Percentiles rank a stretch among this genome's conserved stretches.
phyloP scores from a whole-genome alignment of 1,140 invertebrate genomes.

The Meloidogyne hapla region DNA sequence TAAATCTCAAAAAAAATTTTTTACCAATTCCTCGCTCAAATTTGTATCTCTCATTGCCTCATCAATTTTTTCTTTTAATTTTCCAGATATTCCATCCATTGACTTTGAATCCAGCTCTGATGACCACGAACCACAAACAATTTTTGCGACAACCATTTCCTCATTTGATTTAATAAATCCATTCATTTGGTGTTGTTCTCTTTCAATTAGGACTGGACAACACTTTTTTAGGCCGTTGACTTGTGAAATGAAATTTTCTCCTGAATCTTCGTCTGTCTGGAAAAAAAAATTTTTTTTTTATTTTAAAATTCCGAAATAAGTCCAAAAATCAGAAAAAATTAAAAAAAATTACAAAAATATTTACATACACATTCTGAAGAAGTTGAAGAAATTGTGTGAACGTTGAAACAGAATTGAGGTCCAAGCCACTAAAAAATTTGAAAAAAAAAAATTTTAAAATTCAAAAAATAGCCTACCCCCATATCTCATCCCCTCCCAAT shows the following conservation, averaged over 20 bases:
- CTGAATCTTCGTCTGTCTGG: slow-evolving; percentile 22
- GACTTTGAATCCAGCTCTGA: slow-evolving; percentile 42
- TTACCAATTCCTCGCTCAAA: neutral
- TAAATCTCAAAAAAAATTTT: no score
- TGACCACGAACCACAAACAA: slow-evolving; percentile 53
- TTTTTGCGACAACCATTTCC: slow-evolving; percentile 31
- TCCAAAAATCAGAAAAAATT: no score
- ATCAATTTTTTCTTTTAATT: slow-evolving; percentile 48
- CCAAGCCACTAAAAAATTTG: slow-evolving; percentile 51
- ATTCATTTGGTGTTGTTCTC: slow-evolving; percentile 33
- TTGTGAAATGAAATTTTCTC: neutral
- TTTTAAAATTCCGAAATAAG: no score
- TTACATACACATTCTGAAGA: slow-evolving; percentile 26
- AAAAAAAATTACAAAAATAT: slow-evolving; percentile 10
- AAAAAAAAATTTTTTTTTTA: slow-evolving; percentile 34
- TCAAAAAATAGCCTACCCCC: no score
- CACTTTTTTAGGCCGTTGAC: slow-evolving; percentile 46
- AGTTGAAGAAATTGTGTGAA: slow-evolving; percentile 52
- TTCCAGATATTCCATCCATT: slow-evolving; percentile 28
- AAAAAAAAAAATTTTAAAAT: neutral
- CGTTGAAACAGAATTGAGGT: slow-evolving; percentile 58
- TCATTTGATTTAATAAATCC: slow-evolving; percentile 33
- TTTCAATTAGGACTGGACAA: slow-evolving; percentile 51
- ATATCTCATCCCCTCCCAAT: no score
- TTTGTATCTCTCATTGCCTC: slow-evolving; percentile 48